Evolutionary conservation across 1,140 invertebrate genomes (phyloP).

Genomic region (Drosophila nannoptera): DNA sequence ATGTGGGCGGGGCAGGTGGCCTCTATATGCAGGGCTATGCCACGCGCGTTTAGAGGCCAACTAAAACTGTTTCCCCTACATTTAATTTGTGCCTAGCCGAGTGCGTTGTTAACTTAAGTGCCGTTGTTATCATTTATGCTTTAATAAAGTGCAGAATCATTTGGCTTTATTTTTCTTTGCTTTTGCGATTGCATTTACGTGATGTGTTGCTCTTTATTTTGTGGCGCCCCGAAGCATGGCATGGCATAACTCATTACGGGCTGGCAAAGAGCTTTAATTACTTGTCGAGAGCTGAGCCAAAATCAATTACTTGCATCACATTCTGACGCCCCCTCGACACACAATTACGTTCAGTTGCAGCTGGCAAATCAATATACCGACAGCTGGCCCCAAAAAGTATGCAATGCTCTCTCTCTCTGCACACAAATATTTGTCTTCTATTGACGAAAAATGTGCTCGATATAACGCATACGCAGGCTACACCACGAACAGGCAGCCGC

Average conservation of each 20-base stretch:
- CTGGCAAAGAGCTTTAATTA: conserved; percentile 45
- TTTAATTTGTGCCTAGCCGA: conserved; percentile 16
- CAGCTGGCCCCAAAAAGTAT: conserved; percentile 25
- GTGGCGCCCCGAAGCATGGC: conserved; percentile 6
- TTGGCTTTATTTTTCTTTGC: background rate
- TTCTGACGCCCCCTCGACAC: background rate
- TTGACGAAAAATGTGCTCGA: conserved; percentile 35
- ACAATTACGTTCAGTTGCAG: conserved; percentile 12
- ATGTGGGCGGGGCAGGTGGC: conserved; percentile 54
- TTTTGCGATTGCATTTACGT: conserved; percentile 21
- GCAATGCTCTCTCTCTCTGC: conserved; percentile 17
- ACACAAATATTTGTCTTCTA: conserved; percentile 51
- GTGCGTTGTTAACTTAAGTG: conserved; percentile 32
- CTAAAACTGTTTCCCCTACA: background rate
- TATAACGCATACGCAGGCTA: conserved; percentile 49
- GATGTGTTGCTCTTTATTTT: conserved; percentile 35
- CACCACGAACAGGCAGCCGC: background rate
- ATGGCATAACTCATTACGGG: conserved; percentile 17
- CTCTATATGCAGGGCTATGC: conserved; percentile 61
- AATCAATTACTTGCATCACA: conserved; percentile 38
- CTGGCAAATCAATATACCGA: conserved; percentile 44
- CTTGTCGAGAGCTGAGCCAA: conserved; percentile 21
- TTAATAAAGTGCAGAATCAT: conserved; percentile 23
- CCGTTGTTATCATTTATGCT: conserved; percentile 27
- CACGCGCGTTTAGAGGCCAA: conserved; percentile 45